Conservation (phyloP, 2,113 vertebrate species). For the Platysternon megacephalum region DNA sequence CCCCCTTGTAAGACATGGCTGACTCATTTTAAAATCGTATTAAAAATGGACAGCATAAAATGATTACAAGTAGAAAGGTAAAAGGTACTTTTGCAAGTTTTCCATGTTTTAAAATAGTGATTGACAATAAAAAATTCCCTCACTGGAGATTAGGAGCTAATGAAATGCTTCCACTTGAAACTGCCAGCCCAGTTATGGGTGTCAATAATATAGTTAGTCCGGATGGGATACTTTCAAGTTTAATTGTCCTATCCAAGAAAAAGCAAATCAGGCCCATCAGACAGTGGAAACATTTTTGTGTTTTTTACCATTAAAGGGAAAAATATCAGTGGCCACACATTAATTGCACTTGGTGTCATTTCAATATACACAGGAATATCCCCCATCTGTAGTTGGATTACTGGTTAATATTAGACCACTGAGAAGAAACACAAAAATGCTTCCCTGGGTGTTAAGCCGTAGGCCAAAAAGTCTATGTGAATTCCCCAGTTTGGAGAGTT, state of each 20-base stretch:
- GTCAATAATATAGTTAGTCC: slow-evolving; percentile 19
- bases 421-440: not conserved
- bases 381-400: not conserved
- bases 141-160: not conserved
- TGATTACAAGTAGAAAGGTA: slow-evolving; percentile 10
- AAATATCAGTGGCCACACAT: not conserved
- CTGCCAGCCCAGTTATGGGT: not conserved
- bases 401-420: accelerated
- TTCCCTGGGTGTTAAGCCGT: not conserved
- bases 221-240: not conserved
- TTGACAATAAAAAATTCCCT: not conserved
- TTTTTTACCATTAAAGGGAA: not conserved
- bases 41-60: not conserved
- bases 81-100: slow-evolving; percentile 4
- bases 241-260: not conserved
- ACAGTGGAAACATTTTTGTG: not conserved
- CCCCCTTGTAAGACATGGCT: slow-evolving; percentile 1
- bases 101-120: slow-evolving; percentile 15
- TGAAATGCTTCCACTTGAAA: slow-evolving; percentile 11
- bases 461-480: accelerated
- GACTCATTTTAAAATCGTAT: not conserved
- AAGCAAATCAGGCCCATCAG: slow-evolving; percentile 16
- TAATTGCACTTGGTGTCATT: not conserved
- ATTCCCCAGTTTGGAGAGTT: not conserved
- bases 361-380: not conserved